Conservation (phyloP, 2,797 vertebrate genomes). For the Chrysocyon brachyurus region DNA sequence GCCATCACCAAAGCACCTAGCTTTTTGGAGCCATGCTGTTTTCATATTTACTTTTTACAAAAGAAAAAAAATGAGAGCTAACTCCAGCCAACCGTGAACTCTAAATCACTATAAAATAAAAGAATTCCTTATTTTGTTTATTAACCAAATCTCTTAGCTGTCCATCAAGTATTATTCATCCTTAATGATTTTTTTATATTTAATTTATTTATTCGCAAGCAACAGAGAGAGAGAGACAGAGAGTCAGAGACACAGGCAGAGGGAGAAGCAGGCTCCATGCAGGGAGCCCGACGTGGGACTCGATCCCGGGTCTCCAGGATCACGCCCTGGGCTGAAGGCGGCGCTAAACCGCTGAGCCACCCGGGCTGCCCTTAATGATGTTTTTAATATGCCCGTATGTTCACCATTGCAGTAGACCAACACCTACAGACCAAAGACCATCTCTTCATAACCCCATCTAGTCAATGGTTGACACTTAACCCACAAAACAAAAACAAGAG, state of each 20-base stretch:
- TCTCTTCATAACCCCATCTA: background rate
- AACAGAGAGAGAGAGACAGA: no score
- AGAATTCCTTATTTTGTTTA: constrained; percentile 56
- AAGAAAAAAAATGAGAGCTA: background rate
- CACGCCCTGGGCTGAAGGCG: no score
- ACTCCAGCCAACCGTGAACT: constrained; percentile 40
- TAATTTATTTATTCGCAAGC: no score
- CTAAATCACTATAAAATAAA: background rate
- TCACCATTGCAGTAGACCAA: background rate
- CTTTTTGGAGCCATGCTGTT: background rate
- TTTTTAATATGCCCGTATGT: constrained; percentile 44
- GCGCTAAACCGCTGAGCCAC: no score
- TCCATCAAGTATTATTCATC: constrained; percentile 43
- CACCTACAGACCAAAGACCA: background rate
- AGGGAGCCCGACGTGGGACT: no score
- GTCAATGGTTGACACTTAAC: background rate
- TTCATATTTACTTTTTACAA: background rate
- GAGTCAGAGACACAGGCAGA: no score
- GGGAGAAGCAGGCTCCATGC: no score
- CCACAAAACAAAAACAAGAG: background rate
- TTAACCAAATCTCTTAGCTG: constrained; percentile 44
- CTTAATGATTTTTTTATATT: constrained; percentile 50
- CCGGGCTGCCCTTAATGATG: background rate
- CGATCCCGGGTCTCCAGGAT: no score
- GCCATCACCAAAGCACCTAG: background rate